Base-by-base conservation (phyloP, 2,888 invertebrate genomes). In the Philhelius pedissequus region DNA sequence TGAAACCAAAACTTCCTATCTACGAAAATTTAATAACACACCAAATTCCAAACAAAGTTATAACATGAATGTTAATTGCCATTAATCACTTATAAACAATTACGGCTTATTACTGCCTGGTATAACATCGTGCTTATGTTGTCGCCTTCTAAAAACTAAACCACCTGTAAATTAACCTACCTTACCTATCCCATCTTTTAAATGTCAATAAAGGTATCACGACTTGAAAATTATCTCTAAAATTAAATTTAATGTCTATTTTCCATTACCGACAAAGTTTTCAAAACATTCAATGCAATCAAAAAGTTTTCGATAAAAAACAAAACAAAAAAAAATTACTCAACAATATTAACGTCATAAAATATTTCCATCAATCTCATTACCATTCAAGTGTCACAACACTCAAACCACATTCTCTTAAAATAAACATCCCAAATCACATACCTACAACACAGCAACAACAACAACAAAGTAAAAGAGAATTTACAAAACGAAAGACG, bases 401-500 rank as follows among this genome's bases (percentile, higher is more conserved):
- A n/a, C 45, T 74, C 43, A 77, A 52, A 43, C 38, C 50, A 73
- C 38, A 32, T 66, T 50, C 45, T 45, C 15, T 66, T 48, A 50
- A 69, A n/a, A 77, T 69, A 60, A 77, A 78, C 73, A 69, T 56
- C 69, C 22, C 62, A 69, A 78, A 76, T 71, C 71, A 27, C 27
- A 43, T 38, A 56, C 30, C 69, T 68, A 38, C 43, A 38, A 45
- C n/a, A 43, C 45, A 56, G 32, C 69, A 74, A 38, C 43, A 38
- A 45, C n/a, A 60, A 9, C 38, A 40, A 69, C 22, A 60, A 18
- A 60, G 11, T 18, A 30, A 18, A 30, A 45, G 4, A 27, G 3
- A 3, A 15, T 30, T 52, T 30, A 64, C 25, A 54, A 54, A 30
- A 4, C n/a, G 9, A 27, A 18, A 25, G 40, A 40, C 9, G 13